Base-by-base conservation (phyloP, 2,888 invertebrate species). In the Ptycholaimellus sp. region DNA sequence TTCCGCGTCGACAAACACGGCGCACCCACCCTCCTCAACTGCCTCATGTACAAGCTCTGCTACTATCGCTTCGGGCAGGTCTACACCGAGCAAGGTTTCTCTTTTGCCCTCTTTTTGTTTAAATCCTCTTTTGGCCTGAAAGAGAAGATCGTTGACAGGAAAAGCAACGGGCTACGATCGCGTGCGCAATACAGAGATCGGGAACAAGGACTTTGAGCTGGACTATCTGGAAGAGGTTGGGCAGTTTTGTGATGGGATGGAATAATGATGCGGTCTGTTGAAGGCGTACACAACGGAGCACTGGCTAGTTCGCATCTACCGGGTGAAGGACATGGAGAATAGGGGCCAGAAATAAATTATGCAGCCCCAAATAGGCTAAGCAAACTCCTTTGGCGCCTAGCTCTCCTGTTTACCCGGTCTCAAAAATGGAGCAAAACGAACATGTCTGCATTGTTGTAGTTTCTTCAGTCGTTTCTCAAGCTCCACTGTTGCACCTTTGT, bases 1-100 rank as follows among this genome's bases (percentile, higher is more conserved):
- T 96, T 90, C 64, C 68, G 87, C 30, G 76, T 96, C 2, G 93
- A 93, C 64, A 76, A 76, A 48, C 85, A 85, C 57, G 90, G 87
- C 31, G 80, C 87, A 1, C 72, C 72, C 23, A 75, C 76, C 16
- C 68, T 96, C 49, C 73, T 90, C 50, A 90, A 96, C 66, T 90
- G 83, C 56, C 71, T 93, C 44, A 96, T 93, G 93, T 93, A 96
- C 68, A 96, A 93, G 68, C 80, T 96, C 79, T 87, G 85, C 65
- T 96, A 93, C 62, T 90, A 96, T 65, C 72, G 82, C 56, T 96
- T 50, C 37, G 50, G 51, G 14, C 35, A 29, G 14, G 33, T 50
- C 5, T 42, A 43, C 36, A 50, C 51, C 3, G 51, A 52, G 40
- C 44, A 30, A 28, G 17, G 13, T 19, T 34, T 32, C 13, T 37